phyloP scores from a whole-genome alignment of 2,888 invertebrate genomes.

The Nomada flava region DNA sequence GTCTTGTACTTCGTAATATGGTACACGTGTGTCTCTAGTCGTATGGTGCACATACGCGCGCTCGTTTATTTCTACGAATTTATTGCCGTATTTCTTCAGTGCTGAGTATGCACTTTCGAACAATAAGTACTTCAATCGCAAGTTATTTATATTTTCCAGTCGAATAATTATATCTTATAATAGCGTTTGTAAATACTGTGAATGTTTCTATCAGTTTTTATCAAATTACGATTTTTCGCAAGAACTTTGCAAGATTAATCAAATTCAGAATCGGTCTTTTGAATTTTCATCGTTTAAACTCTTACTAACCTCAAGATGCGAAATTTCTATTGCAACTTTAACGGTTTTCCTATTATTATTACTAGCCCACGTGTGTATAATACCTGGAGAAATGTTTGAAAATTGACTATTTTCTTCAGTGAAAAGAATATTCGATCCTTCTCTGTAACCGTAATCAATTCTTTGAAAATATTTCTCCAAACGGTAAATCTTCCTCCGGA shows the following conservation, averaged over 20 bases:
- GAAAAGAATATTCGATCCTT: not conserved
- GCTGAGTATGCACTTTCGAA: too few species aligned
- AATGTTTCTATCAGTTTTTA: too few species aligned
- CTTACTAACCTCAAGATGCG: not conserved
- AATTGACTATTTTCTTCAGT: not conserved
- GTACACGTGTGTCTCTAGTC: slow-evolving; percentile 45
- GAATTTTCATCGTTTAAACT: not conserved
- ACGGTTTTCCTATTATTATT: slow-evolving; percentile 4
- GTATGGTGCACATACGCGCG: slow-evolving; percentile 26
- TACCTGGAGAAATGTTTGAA: not conserved
- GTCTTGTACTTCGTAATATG: slow-evolving; percentile 50
- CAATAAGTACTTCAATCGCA: too few species aligned
- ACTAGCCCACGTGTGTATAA: too few species aligned
- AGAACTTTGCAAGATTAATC: too few species aligned
- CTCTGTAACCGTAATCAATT: slow-evolving; percentile 7
- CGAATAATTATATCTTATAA: too few species aligned
- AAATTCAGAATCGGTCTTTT: too few species aligned
- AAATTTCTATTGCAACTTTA: not conserved
- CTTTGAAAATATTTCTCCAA: slow-evolving; percentile 9
- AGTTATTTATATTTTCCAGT: too few species aligned
- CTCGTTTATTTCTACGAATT: slow-evolving; percentile 27
- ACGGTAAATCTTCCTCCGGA: slow-evolving; percentile 23
- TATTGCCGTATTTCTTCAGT: not conserved
- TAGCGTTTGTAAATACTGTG: too few species aligned
- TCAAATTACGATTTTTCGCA: too few species aligned